A percentile compares a stretch with the other conserved stretches of the same genome.
Conservation (phyloP, 1,140 invertebrate genomes). For the Drosophila rhopaloa region DNA sequence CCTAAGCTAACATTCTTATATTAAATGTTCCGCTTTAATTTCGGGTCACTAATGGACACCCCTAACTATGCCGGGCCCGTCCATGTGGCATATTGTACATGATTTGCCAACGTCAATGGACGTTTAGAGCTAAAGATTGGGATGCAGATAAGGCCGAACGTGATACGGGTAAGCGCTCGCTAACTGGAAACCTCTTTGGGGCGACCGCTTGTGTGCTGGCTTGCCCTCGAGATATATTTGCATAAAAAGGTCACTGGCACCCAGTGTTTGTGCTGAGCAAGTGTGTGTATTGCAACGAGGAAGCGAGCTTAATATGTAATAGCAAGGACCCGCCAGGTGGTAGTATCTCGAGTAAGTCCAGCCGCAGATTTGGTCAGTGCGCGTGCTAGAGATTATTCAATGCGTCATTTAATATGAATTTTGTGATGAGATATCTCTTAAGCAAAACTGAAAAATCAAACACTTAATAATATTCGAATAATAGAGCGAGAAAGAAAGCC, state of each 20-base stretch:
- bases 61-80: not conserved
- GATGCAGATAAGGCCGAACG: constrained; percentile 16
- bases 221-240: constrained; percentile 66
- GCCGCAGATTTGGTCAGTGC: constrained; percentile 21
- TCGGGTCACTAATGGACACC: not conserved
- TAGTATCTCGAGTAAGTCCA: not conserved
- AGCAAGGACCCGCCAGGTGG: not conserved
- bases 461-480: not conserved
- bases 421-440: constrained; percentile 1
- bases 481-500: no score
- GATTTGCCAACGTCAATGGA: constrained; percentile 23
- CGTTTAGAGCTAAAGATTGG: constrained; percentile 41
- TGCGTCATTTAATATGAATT: constrained; percentile 8
- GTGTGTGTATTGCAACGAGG: constrained; percentile 32
- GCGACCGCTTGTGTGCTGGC: constrained; percentile 39
- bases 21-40: constrained; percentile 1
- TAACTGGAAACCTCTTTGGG: not conserved
- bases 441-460: constrained; percentile 8
- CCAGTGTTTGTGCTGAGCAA: constrained; percentile 8
- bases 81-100: not conserved
- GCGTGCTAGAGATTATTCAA: not conserved
- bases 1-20: not conserved
- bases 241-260: constrained; percentile 82
- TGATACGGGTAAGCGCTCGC: not conserved
- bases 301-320: constrained; percentile 22